Percentiles rank a stretch among this genome's conserved stretches.
Evolutionary conservation across 2,113 vertebrate species (phyloP).

Genomic region (Scophthalmus maximus): DNA sequence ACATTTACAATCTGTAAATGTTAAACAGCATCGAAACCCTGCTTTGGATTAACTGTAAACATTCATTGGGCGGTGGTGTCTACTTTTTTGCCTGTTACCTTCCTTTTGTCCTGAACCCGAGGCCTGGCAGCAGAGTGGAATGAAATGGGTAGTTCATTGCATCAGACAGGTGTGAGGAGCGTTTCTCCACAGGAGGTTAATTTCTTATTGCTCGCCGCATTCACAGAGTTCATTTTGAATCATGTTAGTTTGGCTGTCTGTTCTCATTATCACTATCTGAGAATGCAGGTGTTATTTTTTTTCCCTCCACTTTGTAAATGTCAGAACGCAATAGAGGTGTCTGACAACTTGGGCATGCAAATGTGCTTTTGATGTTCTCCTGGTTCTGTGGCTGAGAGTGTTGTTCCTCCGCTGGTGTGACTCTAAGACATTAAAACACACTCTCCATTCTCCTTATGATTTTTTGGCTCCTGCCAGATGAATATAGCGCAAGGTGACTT

Average conservation of each 20-base stretch:
- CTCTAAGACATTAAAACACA: conserved; percentile 71
- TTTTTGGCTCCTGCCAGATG: conserved; percentile 65
- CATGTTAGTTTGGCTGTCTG: conserved; percentile 79
- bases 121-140: conserved; percentile 49
- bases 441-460: conserved; percentile 57
- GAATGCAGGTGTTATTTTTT: conserved; percentile 66
- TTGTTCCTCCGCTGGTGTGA: conserved; percentile 64
- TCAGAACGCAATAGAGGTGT: conserved; percentile 75
- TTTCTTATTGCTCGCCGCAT: conserved; percentile 70
- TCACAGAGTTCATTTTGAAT: conserved; percentile 75
- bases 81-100: conserved; percentile 46
- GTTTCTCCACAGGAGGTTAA: conserved; percentile 75
- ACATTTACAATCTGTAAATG: neutral
- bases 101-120: conserved; percentile 58
- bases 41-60: neutral
- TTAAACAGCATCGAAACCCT: conserved; percentile 11
- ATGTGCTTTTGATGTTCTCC: conserved; percentile 77
- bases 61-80: conserved; percentile 31
- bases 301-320: conserved; percentile 78
- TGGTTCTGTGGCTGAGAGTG: conserved; percentile 57
- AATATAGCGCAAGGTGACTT: conserved; percentile 81
- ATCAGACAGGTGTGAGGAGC: conserved; percentile 75
- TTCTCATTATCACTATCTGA: conserved; percentile 76
- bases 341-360: conserved; percentile 78
- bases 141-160: conserved; percentile 73